Evolutionary conservation across 2,113 vertebrate genomes (phyloP), one percentile per base, ranked within the genome.

Genomic region (Gallinago jamesoni): DNA sequence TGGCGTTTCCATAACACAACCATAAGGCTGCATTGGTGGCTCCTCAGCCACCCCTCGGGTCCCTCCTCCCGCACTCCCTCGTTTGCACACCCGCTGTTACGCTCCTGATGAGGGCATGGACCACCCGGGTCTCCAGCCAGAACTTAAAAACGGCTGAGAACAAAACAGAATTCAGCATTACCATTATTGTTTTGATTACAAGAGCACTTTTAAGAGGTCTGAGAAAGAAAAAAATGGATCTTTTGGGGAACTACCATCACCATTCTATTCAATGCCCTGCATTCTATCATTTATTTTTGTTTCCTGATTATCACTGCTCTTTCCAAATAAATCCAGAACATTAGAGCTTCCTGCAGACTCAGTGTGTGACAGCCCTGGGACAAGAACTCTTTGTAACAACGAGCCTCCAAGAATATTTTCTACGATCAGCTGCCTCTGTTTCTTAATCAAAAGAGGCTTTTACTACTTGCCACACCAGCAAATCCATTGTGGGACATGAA

Each of bases 361-460:
- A 1, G 14, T 0, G 3, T 9, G 28, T 27, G 24, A 84, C 69
- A 35, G 55, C 35, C 55, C 60, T 4, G 14, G 62, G 70, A 89
- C 78, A 94, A 80, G 59, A 66, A 19, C 70, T 77, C 70, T 76
- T 85, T 91, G 69, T 77, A 43, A 83, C 53, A 17, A 2, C 6
- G 2, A 63, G 39, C 12, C 67, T 28, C 43, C 64, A 39, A 41
- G 52, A 92, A n/a, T 43, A 81, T 69, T 80, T 82, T 33, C 56
- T 50, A 33, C 25, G 1, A 79, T 93, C 95, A 94, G 83, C 64
- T 94, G 94, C 86, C 57, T 41, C 91, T 83, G 67, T 10, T 23
- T 88, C 70, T 35, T 28, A 56, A 53, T 67, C 74, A 87, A 86
- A 94, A 62, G 87, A 82, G 74, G 70, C 84, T 93, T 85, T 93